Percentiles rank a stretch among this genome's conserved stretches.
These are phyloP conservation scores for Neosilurus mollespiculum DNA, from an alignment of 2,797 vertebrate species.

Conservation along the genomic window DNA sequence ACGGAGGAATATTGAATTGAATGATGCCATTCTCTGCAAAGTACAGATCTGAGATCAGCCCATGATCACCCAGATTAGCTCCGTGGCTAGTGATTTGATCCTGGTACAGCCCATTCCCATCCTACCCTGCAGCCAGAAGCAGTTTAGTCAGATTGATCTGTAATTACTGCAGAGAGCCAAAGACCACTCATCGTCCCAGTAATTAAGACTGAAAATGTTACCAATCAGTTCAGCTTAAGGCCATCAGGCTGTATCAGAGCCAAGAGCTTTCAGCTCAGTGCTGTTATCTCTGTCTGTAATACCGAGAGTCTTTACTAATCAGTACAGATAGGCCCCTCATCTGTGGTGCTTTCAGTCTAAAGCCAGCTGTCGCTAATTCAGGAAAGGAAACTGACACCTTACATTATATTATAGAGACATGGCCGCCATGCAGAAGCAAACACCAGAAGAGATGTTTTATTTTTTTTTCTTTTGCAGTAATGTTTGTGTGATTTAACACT, in stretches of 20 bases:
- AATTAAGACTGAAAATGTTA: constrained; percentile 79
- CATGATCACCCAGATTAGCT: constrained; percentile 35
- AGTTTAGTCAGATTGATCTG: constrained; percentile 67
- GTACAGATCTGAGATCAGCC: constrained; percentile 40
- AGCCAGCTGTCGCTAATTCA: constrained; percentile 85
- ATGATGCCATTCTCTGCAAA: not conserved
- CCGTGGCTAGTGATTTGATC: constrained; percentile 48
- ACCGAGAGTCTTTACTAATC: constrained; percentile 60
- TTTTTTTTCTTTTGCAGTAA: constrained; percentile 78
- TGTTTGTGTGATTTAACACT: constrained; percentile 79
- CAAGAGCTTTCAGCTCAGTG: constrained; percentile 67
- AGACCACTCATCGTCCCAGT: constrained; percentile 72
- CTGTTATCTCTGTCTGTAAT: constrained; percentile 62
- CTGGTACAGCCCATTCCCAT: constrained; percentile 45
- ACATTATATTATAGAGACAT: constrained; percentile 79
- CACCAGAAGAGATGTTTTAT: constrained; percentile 75
- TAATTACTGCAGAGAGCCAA: constrained; percentile 70
- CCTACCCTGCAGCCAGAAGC: constrained; percentile 49
- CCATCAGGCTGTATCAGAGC: constrained; percentile 68
- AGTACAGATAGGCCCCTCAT: constrained; percentile 56
- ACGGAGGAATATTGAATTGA: not conserved
- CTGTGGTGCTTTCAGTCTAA: not conserved
- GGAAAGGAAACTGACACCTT: constrained; percentile 75
- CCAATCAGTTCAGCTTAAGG: constrained; percentile 72
- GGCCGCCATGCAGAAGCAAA: constrained; percentile 71